Conservation (phyloP, 2,797 vertebrate species). For the Rhinophrynus dorsalis region DNA sequence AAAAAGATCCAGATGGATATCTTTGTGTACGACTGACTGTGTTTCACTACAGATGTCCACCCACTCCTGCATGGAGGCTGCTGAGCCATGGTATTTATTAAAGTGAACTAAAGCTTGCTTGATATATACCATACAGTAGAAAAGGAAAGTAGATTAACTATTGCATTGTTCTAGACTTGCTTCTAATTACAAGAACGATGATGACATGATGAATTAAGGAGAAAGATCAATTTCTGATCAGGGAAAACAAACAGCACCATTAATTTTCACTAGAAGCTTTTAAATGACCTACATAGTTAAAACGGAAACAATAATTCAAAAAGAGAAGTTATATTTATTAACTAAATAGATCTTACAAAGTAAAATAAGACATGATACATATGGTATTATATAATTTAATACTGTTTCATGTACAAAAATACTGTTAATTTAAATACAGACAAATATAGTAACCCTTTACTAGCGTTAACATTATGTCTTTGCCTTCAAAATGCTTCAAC, state of each 20-base stretch:
- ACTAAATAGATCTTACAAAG: too few relatives aligned
- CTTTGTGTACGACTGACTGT: slow-evolving; percentile 16
- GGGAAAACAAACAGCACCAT: not conserved
- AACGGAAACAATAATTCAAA: too few relatives aligned
- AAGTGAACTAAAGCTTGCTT: slow-evolving; percentile 24
- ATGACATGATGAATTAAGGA: not conserved
- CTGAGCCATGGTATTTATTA: slow-evolving; percentile 17
- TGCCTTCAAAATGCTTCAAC: too few relatives aligned
- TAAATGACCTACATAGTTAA: too few relatives aligned
- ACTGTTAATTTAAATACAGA: too few relatives aligned
- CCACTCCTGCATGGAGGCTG: slow-evolving; percentile 30
- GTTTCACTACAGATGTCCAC: slow-evolving; percentile 41
- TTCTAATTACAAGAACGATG: not conserved
- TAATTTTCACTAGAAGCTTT: not conserved
- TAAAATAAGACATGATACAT: too few relatives aligned
- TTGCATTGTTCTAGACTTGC: not conserved
- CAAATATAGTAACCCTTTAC: too few relatives aligned
- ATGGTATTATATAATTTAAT: too few relatives aligned
- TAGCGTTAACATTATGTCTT: too few relatives aligned
- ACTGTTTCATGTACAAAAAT: too few relatives aligned
- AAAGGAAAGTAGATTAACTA: slow-evolving; percentile 15
- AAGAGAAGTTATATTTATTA: too few relatives aligned
- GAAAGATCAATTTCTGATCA: not conserved
- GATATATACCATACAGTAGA: slow-evolving; percentile 10
- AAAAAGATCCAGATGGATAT: slow-evolving; percentile 9